phyloP scores from a whole-genome alignment of 2,888 invertebrate species.

The Syrphus vitripennis region DNA sequence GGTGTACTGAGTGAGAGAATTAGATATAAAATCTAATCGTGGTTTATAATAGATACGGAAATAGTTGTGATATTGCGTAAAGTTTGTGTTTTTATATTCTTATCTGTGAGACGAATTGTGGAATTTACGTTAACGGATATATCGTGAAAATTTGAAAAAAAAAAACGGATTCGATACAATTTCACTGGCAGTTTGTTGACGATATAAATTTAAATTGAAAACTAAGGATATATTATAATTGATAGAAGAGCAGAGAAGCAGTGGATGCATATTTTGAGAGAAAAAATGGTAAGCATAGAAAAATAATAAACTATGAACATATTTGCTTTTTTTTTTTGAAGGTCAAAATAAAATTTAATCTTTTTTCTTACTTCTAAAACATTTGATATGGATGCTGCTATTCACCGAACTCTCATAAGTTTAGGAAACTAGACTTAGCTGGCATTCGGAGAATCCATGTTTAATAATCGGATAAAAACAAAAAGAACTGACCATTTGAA shows the following conservation, averaged over 20 bases:
- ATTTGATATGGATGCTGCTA: no score
- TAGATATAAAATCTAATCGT: constrained; percentile 58
- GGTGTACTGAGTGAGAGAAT: constrained; percentile 38
- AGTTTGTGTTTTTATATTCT: constrained; percentile 23
- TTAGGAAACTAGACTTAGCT: no score
- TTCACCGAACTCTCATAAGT: no score
- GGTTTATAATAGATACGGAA: constrained; percentile 45
- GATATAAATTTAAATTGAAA: constrained; percentile 4
- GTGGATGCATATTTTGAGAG: constrained; percentile 41
- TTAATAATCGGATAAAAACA: no score
- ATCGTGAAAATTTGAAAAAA: constrained; percentile 26
- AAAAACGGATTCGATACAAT: constrained; percentile 30
- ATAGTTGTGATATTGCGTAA: constrained; percentile 53
- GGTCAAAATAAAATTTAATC: no score
- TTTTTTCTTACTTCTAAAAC: no score
- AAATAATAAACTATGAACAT: background rate
- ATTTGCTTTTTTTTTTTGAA: constrained; percentile 15
- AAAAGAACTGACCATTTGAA: no score
- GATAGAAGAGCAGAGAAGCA: background rate
- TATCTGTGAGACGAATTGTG: constrained; percentile 21
- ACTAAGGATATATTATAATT: constrained; percentile 38
- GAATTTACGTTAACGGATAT: background rate
- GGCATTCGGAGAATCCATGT: no score
- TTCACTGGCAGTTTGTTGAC: constrained; percentile 13
- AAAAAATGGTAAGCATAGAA: constrained; percentile 50